Percentiles rank a stretch among this genome's conserved stretches.
phyloP scores from a whole-genome alignment of 2,888 invertebrate genomes.

The Mycalesis mineus region DNA sequence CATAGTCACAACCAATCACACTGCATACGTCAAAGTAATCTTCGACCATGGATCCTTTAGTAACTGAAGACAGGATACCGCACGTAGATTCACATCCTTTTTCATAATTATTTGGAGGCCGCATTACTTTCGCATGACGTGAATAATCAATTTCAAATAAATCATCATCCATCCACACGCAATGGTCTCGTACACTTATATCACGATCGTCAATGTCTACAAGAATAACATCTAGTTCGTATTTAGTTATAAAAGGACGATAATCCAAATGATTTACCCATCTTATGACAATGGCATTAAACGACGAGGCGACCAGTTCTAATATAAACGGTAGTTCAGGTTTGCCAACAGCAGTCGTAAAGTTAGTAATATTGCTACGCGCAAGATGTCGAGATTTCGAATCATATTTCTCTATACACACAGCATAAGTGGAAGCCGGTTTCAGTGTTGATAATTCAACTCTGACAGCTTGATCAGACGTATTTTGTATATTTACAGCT shows the following conservation, averaged over 20 bases:
- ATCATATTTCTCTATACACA: conserved; percentile 61
- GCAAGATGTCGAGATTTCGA: conserved; percentile 40
- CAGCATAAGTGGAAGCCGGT: conserved; percentile 61
- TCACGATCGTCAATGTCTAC: conserved; percentile 48
- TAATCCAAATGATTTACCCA: conserved; percentile 67
- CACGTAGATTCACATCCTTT: conserved; percentile 61
- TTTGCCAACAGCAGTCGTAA: conserved; percentile 55
- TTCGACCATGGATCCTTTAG: conserved; percentile 52
- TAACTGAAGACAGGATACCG: conserved; percentile 50
- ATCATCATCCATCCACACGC: conserved; percentile 38
- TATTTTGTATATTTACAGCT: conserved; percentile 40
- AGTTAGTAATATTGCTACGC: conserved; percentile 54
- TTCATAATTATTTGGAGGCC: conserved; percentile 56
- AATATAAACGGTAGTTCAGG: conserved; percentile 64
- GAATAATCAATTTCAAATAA: conserved; percentile 45
- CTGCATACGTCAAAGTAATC: conserved; percentile 60
- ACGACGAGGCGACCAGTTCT: conserved; percentile 52
- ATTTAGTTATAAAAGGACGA: conserved; percentile 46
- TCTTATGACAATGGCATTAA: conserved; percentile 46
- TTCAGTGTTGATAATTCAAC: conserved; percentile 44
- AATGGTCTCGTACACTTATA: conserved; percentile 47
- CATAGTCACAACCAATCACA: conserved; percentile 43
- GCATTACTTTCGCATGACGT: conserved; percentile 55
- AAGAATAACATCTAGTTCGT: conserved; percentile 57
- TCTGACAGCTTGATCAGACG: conserved; percentile 34